These are phyloP conservation scores for Mesochorus sp. DNA, from an alignment of 2,888 invertebrate genomes.

Conservation along the genomic window DNA sequence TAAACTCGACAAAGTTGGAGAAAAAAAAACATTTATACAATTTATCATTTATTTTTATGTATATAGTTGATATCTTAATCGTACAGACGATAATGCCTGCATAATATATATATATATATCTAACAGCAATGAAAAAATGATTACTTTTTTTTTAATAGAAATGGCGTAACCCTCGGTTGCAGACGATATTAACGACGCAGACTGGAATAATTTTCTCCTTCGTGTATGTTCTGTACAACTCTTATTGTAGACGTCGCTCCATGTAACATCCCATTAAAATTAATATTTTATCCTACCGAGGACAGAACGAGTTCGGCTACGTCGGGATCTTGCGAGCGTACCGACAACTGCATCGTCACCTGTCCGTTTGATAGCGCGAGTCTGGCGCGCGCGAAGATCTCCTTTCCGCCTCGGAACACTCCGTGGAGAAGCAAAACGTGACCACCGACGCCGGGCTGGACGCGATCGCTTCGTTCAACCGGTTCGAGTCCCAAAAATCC, in stretches of 20 bases:
- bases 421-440: constrained; percentile 93
- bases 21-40: neutral
- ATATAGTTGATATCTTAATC: constrained; percentile 23
- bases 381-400: constrained; percentile 94
- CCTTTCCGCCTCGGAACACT: constrained; percentile 94
- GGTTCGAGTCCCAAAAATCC: constrained; percentile 93
- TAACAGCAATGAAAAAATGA: constrained; percentile 32
- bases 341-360: constrained; percentile 97
- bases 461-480: constrained; percentile 92
- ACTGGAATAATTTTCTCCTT: constrained; percentile 14
- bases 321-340: constrained; percentile 92
- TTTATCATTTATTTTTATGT: constrained; percentile 24
- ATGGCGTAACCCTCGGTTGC: neutral
- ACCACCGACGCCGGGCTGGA: constrained; percentile 91
- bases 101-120: constrained; percentile 6
- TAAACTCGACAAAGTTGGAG: too few species aligned
- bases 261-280: neutral
- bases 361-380: constrained; percentile 89
- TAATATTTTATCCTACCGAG: constrained; percentile 88
- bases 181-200: neutral
- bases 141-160: neutral
- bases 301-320: constrained; percentile 94
- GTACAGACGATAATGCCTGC: constrained; percentile 20
- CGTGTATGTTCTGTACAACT: constrained; percentile 28
- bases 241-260: neutral